Conservation (phyloP, 2,797 vertebrate genomes). For the Gymnodraco acuticeps region DNA sequence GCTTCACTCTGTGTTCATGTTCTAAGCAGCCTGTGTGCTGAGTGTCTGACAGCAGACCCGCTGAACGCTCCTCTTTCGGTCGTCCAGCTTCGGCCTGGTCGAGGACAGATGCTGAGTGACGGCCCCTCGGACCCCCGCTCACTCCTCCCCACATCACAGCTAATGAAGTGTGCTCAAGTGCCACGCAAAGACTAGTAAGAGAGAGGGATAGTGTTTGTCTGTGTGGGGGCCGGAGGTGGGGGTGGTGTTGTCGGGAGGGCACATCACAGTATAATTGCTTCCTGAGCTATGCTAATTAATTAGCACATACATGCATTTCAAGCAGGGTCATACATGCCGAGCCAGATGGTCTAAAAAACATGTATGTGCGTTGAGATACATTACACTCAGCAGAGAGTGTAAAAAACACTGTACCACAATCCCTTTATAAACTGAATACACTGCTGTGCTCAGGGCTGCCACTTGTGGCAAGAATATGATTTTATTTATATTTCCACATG, state of each 20-base stretch:
- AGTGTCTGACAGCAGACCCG: slow-evolving; percentile 39
- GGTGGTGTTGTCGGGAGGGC: slow-evolving; percentile 17
- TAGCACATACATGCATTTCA: slow-evolving; percentile 83
- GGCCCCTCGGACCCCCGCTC: slow-evolving; percentile 57
- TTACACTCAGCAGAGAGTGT: not conserved
- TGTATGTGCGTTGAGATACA: slow-evolving; percentile 62
- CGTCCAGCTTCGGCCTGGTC: slow-evolving; percentile 21
- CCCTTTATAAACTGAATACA: not conserved
- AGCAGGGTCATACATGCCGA: slow-evolving; percentile 78
- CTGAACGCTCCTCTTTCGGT: slow-evolving; percentile 23
- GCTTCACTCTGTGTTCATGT: not conserved
- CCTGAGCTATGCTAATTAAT: slow-evolving; percentile 86
- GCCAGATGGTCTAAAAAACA: slow-evolving; percentile 81
- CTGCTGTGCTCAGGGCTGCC: slow-evolving; percentile 1
- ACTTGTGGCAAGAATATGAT: not conserved
- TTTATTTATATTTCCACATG: not conserved
- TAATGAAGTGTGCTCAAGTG: slow-evolving; percentile 82
- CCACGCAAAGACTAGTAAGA: slow-evolving; percentile 64
- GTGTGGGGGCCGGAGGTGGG: not conserved
- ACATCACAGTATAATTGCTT: slow-evolving; percentile 82
- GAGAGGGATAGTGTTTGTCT: slow-evolving; percentile 20
- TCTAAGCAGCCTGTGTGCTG: slow-evolving; percentile 1
- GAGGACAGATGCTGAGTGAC: slow-evolving; percentile 69
- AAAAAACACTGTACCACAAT: no score
- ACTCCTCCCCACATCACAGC: slow-evolving; percentile 76